phyloP scores from a whole-genome alignment of 2,797 vertebrate species.

The Decapterus maruadsi region DNA sequence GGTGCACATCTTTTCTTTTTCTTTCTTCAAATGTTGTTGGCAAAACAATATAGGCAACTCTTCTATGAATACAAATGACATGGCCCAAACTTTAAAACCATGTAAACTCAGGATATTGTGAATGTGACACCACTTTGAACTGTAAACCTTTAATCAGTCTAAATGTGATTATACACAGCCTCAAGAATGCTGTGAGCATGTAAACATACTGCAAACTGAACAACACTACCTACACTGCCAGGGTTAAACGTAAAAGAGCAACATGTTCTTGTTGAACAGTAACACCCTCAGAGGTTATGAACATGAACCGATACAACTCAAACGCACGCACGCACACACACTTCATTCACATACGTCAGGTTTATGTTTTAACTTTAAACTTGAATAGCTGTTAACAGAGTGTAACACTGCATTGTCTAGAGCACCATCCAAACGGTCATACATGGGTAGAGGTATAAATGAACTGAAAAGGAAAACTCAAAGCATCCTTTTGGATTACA shows the following conservation, averaged over 20 bases:
- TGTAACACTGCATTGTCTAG: constrained; percentile 66
- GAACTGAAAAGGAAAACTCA: constrained; percentile 52
- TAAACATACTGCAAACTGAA: constrained; percentile 63
- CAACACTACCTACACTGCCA: constrained; percentile 55
- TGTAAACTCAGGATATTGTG: constrained; percentile 54
- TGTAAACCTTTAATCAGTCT: constrained; percentile 33
- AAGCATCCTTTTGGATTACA: constrained; percentile 68
- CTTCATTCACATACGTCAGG: constrained; percentile 12
- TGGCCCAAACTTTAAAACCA: constrained; percentile 36
- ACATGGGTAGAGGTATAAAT: constrained; percentile 73
- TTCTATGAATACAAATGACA: constrained; percentile 36
- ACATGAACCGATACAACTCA: constrained; percentile 35
- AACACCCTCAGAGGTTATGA: constrained; percentile 37
- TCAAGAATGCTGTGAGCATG: constrained; percentile 42
- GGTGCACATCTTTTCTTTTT: constrained; percentile 39
- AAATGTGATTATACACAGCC: constrained; percentile 42
- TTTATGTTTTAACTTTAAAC: constrained; percentile 63
- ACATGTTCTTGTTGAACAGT: constrained; percentile 44
- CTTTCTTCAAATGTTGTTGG: constrained; percentile 40
- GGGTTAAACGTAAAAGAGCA: constrained; percentile 60
- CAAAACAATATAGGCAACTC: constrained; percentile 38
- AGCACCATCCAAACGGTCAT: constrained; percentile 65
- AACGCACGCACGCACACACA: constrained; percentile 17
- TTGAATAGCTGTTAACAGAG: constrained; percentile 63
- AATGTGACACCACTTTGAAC: constrained; percentile 34